phyloP scores from a whole-genome alignment of 1,140 invertebrate species.

The Brachionus koreanus region DNA sequence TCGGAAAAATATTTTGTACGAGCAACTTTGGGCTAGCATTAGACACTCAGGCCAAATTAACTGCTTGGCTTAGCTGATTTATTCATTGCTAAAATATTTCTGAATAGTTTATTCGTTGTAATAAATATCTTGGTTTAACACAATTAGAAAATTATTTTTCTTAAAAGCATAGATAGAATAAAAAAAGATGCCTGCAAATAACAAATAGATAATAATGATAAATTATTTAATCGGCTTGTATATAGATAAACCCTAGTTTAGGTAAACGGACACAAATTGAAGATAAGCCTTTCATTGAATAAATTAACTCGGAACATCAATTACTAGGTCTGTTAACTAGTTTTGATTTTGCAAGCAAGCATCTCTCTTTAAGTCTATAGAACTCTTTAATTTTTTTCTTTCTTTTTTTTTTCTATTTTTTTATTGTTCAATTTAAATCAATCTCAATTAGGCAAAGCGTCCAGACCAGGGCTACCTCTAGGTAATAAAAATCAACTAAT shows the following conservation, averaged over 20 bases:
- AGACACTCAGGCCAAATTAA: not conserved
- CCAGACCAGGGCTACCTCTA: not conserved
- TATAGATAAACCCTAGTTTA: not conserved
- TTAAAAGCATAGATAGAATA: not conserved
- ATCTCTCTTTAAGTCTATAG: not conserved
- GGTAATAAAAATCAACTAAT: not conserved
- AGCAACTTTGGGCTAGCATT: not conserved
- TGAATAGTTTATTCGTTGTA: not conserved
- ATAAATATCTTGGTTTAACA: conserved; percentile 9
- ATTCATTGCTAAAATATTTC: conserved; percentile 24
- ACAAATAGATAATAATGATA: conserved; percentile 13
- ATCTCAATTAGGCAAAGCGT: not conserved
- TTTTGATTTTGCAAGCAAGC: not conserved
- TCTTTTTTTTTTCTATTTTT: too few relatives aligned
- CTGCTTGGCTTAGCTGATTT: conserved; percentile 14
- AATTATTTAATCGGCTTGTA: not conserved
- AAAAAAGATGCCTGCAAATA: conserved; percentile 16
- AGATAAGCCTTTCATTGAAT: not conserved
- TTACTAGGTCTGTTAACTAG: not conserved
- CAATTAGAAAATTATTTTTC: conserved; percentile 12
- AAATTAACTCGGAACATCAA: not conserved
- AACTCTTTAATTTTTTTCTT: not conserved
- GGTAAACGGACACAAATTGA: not conserved
- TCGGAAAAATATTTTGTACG: not conserved
- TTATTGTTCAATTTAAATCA: not conserved